Conservation (phyloP, 2,113 vertebrate genomes). For the Bucco capensis region DNA sequence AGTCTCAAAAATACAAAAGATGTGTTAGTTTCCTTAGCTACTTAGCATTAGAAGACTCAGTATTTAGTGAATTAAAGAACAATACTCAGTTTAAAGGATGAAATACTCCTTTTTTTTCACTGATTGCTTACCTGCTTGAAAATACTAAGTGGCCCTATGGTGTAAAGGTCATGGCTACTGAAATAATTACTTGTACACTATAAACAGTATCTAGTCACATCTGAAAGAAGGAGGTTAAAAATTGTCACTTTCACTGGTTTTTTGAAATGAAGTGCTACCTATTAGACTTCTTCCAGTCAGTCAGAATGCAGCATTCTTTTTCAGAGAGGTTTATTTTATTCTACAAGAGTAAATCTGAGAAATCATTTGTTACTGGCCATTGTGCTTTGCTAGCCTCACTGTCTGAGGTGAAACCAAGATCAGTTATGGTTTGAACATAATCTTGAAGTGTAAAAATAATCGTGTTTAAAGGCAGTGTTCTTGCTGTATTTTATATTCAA, state of each 20-base stretch:
- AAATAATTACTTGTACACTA: not conserved
- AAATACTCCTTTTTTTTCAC: not conserved
- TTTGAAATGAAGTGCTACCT: not conserved
- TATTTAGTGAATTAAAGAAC: slow-evolving; percentile 17
- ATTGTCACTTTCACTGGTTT: not conserved
- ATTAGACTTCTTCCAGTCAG: not conserved
- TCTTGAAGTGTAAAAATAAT: not conserved
- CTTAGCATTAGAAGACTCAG: not conserved
- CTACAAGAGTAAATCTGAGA: not conserved
- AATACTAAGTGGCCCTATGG: not conserved
- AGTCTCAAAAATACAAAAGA: not conserved
- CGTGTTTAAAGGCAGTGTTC: not conserved
- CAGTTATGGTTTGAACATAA: not conserved
- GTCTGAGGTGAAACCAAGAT: not conserved
- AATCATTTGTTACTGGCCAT: not conserved
- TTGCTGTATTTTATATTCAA: not conserved
- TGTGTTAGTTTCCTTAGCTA: slow-evolving; percentile 1
- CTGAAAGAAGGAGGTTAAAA: not conserved
- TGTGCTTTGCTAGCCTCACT: not conserved
- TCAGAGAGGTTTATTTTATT: not conserved
- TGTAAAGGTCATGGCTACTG: not conserved
- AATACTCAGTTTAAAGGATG: not conserved
- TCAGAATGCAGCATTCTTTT: not conserved
- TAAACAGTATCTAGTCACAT: not conserved
- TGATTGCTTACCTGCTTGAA: not conserved